These are phyloP conservation scores for Nixonia krombeini DNA, from an alignment of 1,140 invertebrate genomes.

Conservation along the genomic window DNA sequence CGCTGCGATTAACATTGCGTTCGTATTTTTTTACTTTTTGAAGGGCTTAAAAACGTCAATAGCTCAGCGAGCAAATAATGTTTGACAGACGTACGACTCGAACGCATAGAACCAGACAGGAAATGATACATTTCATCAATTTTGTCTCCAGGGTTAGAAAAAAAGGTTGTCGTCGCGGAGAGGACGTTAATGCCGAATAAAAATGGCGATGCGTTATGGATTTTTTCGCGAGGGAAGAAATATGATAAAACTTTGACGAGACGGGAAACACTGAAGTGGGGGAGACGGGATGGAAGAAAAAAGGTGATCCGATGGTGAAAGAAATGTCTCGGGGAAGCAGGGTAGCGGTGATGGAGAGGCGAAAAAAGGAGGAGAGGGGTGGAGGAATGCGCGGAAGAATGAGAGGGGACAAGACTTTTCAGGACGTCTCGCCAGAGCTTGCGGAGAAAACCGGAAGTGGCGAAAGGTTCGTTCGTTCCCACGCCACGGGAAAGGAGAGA, in stretches of 20 bases:
- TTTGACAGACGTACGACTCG: no score
- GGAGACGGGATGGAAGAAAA: slow-evolving; percentile 7
- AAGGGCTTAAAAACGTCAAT: no score
- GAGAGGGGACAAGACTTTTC: slow-evolving; percentile 3
- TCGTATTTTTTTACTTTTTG: no score
- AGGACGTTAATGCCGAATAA: no score
- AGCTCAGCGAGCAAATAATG: no score
- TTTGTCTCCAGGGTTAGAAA: no score
- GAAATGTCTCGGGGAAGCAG: slow-evolving; percentile 30
- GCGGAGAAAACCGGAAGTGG: slow-evolving; percentile 38
- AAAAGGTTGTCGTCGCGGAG: no score
- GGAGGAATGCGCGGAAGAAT: not conserved
- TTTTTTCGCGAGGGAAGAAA: not conserved
- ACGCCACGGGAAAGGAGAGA: slow-evolving; percentile 35
- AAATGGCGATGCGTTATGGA: no score
- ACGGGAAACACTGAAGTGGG: no score
- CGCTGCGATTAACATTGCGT: no score
- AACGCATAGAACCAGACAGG: no score
- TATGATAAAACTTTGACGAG: slow-evolving; percentile 9
- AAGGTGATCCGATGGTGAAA: slow-evolving; percentile 36
- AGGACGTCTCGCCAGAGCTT: slow-evolving; percentile 27
- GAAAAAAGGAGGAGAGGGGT: slow-evolving; percentile 29
- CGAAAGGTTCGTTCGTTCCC: slow-evolving; percentile 44
- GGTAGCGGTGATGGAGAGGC: slow-evolving; percentile 34
- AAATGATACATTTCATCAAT: no score